Base-by-base conservation (phyloP, 2,888 invertebrate species). In the Chaetoderma sp. region DNA sequence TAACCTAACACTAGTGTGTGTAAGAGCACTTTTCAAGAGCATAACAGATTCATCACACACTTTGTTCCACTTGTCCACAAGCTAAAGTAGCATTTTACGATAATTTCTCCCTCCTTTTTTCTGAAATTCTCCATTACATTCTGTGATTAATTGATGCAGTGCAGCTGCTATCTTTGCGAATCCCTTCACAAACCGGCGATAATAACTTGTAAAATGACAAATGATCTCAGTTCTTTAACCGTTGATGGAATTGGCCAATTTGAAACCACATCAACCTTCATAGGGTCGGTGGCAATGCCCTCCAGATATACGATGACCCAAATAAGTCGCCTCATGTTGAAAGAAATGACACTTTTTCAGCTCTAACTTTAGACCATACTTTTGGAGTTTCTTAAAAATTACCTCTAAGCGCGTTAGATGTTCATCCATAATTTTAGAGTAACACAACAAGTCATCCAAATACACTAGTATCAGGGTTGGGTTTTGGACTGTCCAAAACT, bases 321-420 rank as follows among this genome's bases (percentile, higher is more conserved):
- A n/a, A n/a, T 30, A 59, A n/a, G 16, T 59, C 5, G 49, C 49
- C 13, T 16, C n/a, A 4, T 28, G 28, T 33, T 23, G 45, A 21
- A 44, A 42, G 47, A 49, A 59, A 28, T 25, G 10, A 21, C 59
- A 59, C 32, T 59, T 59, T 4, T 10, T 4, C 16, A 44, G 28
- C 30, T 59, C 44, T 28, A 59, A 32, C 18, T 42, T 59, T 13
- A 59, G 59, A 5, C 59, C 59, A 25, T 16, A 42, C 32, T 59
- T 49, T 28, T n/a, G n/a, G n/a, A n/a, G n/a, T n/a, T n/a, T 44
- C 16, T 44, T n/a, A 30, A 59, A 59, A 18, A 59, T 44, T 6
- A 25, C 25, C n/a, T 42, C 45, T n/a, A 59, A 18, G 13, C 44
- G 4, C 5, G 45, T 21, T 18, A 59, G 13, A 27, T 49, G 59